Evolutionary conservation across 2,888 invertebrate genomes (phyloP), one percentile per base, ranked within the genome.

Genomic region (Catocala fraxini): DNA sequence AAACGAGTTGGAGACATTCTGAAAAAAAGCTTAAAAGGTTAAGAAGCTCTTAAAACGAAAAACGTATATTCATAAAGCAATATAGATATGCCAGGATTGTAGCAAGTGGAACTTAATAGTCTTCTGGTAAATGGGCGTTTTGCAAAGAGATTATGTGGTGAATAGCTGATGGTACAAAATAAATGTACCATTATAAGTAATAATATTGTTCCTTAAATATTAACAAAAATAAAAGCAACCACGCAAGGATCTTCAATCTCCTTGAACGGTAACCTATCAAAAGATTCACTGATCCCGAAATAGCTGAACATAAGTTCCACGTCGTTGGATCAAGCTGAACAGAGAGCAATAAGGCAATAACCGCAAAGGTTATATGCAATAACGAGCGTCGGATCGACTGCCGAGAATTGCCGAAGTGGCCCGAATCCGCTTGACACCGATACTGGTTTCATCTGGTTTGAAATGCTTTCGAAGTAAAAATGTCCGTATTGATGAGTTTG

Each of bases 341-440:
- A 48, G 52, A 63, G 56, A 74, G 74, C 77, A 75, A 76, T 69
- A 77, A 71, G 70, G 67, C 75, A 74, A 77, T 75, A 75, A 77
- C 72, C 67, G 72, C 70, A 65, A 72, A 77, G 70, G 72, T 74
- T 77, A 70, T 75, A 69, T 74, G 75, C 75, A 71, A 74, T 74
- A 77, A 70, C 62, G 63, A 66, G 65, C 57, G 42, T 52, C 64
- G 45, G 58, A 63, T 77, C 70, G 67, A 68, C 66, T 49, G 55
- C 61, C 64, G 74, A 69, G 65, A 61, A 45, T 57, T 49, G 15
- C 43, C 72, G 75, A 75, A 78, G 68, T 63, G 46, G 15, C 59
- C 64, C 62, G 72, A 71, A 67, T 58, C 25, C 34, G 60, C 66
- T 73, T 80, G 70, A 74, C 68, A 69, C 63, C 63, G 61, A 71